Evolutionary conservation across 2,888 invertebrate species (phyloP).

Genomic region (Autographa pulchrina): DNA sequence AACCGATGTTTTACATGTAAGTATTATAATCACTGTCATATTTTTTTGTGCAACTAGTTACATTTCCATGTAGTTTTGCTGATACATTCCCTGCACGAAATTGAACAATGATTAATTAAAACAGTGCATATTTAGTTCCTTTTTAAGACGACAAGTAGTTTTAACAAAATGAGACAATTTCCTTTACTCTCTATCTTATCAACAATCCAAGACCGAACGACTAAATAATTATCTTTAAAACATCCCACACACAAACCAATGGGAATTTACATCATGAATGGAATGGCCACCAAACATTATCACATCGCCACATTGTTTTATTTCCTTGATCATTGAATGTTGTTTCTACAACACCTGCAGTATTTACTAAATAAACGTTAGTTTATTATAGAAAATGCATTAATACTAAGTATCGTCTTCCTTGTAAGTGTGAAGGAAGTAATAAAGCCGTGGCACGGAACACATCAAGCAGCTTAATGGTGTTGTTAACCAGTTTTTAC

Average conservation of each 20-base stretch:
- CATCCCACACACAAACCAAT: background rate
- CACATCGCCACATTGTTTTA: background rate
- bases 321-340: background rate
- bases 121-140: no score
- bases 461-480: conserved; percentile 6
- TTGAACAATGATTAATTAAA: background rate
- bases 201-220: no score
- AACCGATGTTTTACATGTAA: background rate
- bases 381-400: background rate
- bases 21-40: no score
- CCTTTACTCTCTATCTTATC: no score
- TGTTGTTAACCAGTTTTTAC: conserved; percentile 9
- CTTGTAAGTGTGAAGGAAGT: conserved; percentile 24
- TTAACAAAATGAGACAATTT: no score
- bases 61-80: background rate
- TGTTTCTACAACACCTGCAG: background rate
- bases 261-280: background rate
- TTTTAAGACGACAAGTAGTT: no score
- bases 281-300: background rate
- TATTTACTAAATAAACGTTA: background rate
- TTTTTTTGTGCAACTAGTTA: no score
- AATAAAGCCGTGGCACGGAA: conserved; percentile 33
- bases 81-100: background rate
- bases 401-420: conserved; percentile 23
- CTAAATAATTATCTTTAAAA: no score